A percentile compares a stretch with the other conserved stretches of the same genome.
Evolutionary conservation across 2,888 invertebrate species (phyloP).

Genomic region (Hirudinaria manillensis): DNA sequence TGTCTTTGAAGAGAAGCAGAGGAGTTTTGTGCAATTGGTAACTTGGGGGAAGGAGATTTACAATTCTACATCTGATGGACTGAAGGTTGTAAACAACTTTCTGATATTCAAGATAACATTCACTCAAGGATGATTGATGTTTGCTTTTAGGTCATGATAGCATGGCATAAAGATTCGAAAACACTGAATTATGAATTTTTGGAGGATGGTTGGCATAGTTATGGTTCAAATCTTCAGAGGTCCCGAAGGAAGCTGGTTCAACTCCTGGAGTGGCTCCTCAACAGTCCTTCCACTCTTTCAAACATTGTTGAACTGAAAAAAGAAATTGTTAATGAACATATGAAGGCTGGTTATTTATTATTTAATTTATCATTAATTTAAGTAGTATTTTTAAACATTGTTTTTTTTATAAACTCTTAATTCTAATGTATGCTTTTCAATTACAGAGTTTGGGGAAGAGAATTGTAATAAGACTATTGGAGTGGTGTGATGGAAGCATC

Average conservation of each 20-base stretch:
- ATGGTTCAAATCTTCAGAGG: slow-evolving; percentile 9
- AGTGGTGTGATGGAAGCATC: slow-evolving; percentile 32
- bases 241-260: slow-evolving; percentile 33
- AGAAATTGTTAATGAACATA: slow-evolving; percentile 38
- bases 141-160: slow-evolving; percentile 65
- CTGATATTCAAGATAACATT: background rate
- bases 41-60: slow-evolving; percentile 26
- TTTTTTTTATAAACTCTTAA: background rate
- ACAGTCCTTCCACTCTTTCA: slow-evolving; percentile 31
- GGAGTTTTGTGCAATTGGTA: slow-evolving; percentile 24
- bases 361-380: background rate
- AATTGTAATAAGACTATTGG: slow-evolving; percentile 25
- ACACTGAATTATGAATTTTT: slow-evolving; percentile 87
- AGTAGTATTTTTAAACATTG: background rate
- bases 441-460: slow-evolving; percentile 32
- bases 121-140: background rate
- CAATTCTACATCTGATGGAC: slow-evolving; percentile 11
- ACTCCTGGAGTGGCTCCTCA: slow-evolving; percentile 34
- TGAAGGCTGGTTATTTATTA: slow-evolving; percentile 22
- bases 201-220: slow-evolving; percentile 59
- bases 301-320: slow-evolving; percentile 32
- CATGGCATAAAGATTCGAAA: slow-evolving; percentile 71
- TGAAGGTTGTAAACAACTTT: slow-evolving; percentile 23
- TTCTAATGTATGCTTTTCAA: background rate
- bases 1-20: slow-evolving; percentile 23